These are phyloP conservation scores for Drosophila rellima DNA, from an alignment of 2,888 invertebrate genomes.

Conservation along the genomic window DNA sequence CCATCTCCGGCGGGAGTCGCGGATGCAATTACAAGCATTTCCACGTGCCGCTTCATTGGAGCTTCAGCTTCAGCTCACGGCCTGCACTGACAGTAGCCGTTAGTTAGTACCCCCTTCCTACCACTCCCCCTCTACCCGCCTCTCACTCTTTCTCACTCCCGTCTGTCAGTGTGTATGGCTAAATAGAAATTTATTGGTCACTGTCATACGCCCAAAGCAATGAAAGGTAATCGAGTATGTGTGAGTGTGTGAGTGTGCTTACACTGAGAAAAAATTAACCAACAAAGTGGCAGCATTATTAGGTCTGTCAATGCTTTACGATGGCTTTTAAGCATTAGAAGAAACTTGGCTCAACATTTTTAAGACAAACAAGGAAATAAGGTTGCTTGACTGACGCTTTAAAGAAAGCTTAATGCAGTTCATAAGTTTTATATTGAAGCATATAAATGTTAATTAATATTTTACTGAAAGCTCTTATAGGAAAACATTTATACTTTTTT, in stretches of 20 bases:
- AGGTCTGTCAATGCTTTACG: neutral
- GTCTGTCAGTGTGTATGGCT: slow-evolving; percentile 49
- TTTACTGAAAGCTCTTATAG: no score
- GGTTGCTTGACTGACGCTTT: neutral
- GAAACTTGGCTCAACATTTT: neutral
- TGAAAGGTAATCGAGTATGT: slow-evolving; percentile 44
- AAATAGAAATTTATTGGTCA: slow-evolving; percentile 80
- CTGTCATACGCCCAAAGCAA: slow-evolving; percentile 60
- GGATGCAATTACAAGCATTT: slow-evolving; percentile 82
- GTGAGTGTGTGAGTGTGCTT: slow-evolving; percentile 24
- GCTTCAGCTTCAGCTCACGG: slow-evolving; percentile 48
- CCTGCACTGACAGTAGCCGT: slow-evolving; percentile 60
- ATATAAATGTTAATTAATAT: no score
- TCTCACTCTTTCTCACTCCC: neutral
- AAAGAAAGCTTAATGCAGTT: neutral
- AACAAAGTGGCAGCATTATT: slow-evolving; percentile 5
- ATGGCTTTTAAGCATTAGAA: neutral
- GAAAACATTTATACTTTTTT: no score
- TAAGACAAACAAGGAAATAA: neutral
- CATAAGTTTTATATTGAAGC: neutral
- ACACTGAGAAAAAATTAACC: slow-evolving; percentile 43
- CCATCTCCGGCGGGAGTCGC: slow-evolving; percentile 42
- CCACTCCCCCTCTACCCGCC: neutral
- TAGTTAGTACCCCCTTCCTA: slow-evolving; percentile 33
- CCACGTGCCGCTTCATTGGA: slow-evolving; percentile 80